Base-by-base conservation (phyloP, 2,113 vertebrate species). In the Datnioides undecimradiatus region DNA sequence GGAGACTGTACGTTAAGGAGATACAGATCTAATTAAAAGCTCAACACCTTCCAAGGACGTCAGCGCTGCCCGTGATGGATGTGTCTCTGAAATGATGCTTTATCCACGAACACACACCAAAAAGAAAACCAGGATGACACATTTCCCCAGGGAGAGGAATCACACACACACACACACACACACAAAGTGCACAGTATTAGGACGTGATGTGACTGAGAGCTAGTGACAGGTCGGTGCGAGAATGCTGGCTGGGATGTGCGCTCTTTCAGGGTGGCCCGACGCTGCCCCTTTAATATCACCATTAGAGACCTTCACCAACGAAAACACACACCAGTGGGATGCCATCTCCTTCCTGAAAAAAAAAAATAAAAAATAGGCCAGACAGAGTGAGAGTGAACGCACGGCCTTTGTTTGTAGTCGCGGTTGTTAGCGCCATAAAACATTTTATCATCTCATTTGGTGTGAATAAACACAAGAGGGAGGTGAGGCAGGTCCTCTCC, bases 1-100 rank as follows among this genome's bases (percentile, higher is more conserved):
- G 27, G 13, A 25, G 43, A 17, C 13, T 45, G 6, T 29, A 13
- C 33, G 34, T 65, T 60, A 29, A 55, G 17, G 45, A 62, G 64
- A 82, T 70, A 75, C 23, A 46, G 51, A 83, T 83, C 73, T 83
- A 65, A 90, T 76, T 83, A 83, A 81, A 90, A 49, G 43, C 62
- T 80, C 63, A 63, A 49, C 76, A 57, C 71, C 83, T 79, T 81
- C 38, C n/a, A 65, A 60, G 58, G 65, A 65, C 66, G 59, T 52
- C 65, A 55, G 16, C 3, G 54, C 58, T 36, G 34, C 21, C 34
- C 36, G 43, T 48, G 58, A 60, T 46, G 21, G 55, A 81, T 60
- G 51, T 19, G 0, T 40, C 34, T 58, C 36, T 52, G 31, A 79
- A 75, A 25, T 12, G 2, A 59, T 21, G 21, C 41, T 68, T 70